These are phyloP conservation scores for Notolabrus celidotus DNA, from an alignment of 2,797 vertebrate genomes.

Conservation along the genomic window DNA sequence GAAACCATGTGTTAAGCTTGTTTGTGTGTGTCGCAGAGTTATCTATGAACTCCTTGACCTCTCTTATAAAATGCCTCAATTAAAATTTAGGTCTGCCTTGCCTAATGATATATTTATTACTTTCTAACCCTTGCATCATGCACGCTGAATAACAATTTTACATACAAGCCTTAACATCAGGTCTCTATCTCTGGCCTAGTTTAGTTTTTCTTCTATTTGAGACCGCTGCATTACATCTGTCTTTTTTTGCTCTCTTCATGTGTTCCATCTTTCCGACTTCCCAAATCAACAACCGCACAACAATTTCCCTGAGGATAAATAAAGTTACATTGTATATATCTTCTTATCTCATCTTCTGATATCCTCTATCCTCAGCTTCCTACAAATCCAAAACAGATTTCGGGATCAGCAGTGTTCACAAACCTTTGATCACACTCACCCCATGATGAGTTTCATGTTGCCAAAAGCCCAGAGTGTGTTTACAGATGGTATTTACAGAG, in stretches of 20 bases:
- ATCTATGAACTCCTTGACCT: too few species aligned
- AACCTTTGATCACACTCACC: slow-evolving; percentile 52
- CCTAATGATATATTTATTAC: slow-evolving; percentile 17
- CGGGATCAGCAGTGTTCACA: slow-evolving; percentile 39
- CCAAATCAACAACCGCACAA: background rate
- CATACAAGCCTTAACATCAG: background rate
- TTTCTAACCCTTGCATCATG: slow-evolving; percentile 2
- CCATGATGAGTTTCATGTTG: slow-evolving; percentile 34
- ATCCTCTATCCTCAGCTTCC: slow-evolving; percentile 11
- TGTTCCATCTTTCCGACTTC: background rate
- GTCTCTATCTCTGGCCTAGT: background rate
- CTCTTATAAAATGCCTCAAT: too few species aligned
- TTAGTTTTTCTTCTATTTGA: slow-evolving; percentile 14
- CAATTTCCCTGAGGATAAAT: background rate
- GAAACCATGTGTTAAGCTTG: too few species aligned
- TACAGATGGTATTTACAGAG: slow-evolving; percentile 53
- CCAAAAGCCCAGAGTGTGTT: slow-evolving; percentile 58
- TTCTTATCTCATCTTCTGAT: slow-evolving; percentile 8
- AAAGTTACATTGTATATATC: background rate
- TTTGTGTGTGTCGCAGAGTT: too few species aligned
- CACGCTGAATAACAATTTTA: background rate
- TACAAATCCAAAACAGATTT: slow-evolving; percentile 53
- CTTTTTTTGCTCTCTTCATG: background rate
- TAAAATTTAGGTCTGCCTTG: background rate
- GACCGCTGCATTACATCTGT: background rate